Base-by-base conservation (phyloP, 2,888 invertebrate species). In the Pammene fasciana region DNA sequence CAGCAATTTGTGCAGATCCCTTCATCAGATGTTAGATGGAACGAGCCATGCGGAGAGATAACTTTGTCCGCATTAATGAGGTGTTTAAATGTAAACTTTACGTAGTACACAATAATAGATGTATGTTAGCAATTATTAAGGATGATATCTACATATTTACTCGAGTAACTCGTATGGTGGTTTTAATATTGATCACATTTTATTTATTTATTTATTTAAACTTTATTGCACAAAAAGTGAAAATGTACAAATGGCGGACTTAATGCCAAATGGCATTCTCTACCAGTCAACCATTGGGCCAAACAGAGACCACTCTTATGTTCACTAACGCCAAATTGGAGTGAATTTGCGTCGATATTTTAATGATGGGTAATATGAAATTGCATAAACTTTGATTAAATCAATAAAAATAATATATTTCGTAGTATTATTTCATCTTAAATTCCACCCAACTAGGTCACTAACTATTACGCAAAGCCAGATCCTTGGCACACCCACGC, bases 1-100 rank as follows among this genome's bases (percentile, higher is more conserved):
- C 70, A 73, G 73, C 72, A 38, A 55, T 68, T 73, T 72, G 65
- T 70, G 64, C 56, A 67, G 72, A 73, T 74, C 66, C 75, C 64
- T 70, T 56, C 38, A n/a, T 13, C 13, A 41, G 59, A 65, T 65
- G 56, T n/a, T n/a, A n/a, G 8, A 68, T 64, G n/a, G n/a, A 70
- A 65, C 14, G 41, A 70, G 43, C 18, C 65, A 65, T 48, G 54
- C 54, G 48, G 60, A 60, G 60, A 65, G 65, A 70, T 65, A 70
- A 46, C 65, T 57, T 68, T 68, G 68, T 65, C 11, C 46, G 55
- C 41, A 13, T 38, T 50, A 50, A 57, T 43, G 66, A 61, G 16
- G 16, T 48, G 16, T 8, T n/a, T 34, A 43, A 11, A 43, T n/a
- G 38, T 41, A 57, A 41, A 41, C n/a, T 57, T n/a, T 57, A 43